These are phyloP conservation scores for Trissolcus japonicus DNA, from an alignment of 2,888 invertebrate species.

Conservation along the genomic window DNA sequence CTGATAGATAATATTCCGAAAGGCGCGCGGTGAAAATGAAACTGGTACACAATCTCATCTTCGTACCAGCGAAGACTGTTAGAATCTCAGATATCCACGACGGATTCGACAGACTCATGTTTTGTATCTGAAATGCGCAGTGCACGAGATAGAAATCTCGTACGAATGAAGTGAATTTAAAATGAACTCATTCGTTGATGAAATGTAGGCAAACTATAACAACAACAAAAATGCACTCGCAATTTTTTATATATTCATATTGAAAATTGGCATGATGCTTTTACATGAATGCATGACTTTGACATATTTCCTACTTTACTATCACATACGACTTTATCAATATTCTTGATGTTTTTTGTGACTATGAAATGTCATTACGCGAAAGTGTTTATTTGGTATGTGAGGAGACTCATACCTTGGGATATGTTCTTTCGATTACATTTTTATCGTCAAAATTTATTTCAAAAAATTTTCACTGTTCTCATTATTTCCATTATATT, in stretches of 20 bases:
- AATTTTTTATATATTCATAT: background rate
- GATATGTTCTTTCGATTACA: no score
- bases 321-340: no score
- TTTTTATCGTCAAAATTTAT: no score
- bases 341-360: no score
- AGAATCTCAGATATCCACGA: conserved; percentile 37
- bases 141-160: conserved; percentile 38
- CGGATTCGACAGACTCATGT: conserved; percentile 41
- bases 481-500: no score
- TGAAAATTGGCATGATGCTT: conserved; percentile 40
- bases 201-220: conserved; percentile 13
- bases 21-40: conserved; percentile 39
- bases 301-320: conserved; percentile 11
- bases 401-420: no score
- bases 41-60: conserved; percentile 29
- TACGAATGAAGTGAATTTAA: conserved; percentile 46
- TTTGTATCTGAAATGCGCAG: conserved; percentile 46
- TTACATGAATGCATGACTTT: conserved; percentile 40
- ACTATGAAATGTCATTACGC: no score
- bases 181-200: conserved; percentile 46
- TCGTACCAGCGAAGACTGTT: conserved; percentile 17
- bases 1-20: conserved; percentile 24
- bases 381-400: no score
- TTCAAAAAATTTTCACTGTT: no score
- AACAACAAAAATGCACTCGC: conserved; percentile 52